Base-by-base conservation (phyloP, 2,797 vertebrate species). In the Betta splendens region DNA sequence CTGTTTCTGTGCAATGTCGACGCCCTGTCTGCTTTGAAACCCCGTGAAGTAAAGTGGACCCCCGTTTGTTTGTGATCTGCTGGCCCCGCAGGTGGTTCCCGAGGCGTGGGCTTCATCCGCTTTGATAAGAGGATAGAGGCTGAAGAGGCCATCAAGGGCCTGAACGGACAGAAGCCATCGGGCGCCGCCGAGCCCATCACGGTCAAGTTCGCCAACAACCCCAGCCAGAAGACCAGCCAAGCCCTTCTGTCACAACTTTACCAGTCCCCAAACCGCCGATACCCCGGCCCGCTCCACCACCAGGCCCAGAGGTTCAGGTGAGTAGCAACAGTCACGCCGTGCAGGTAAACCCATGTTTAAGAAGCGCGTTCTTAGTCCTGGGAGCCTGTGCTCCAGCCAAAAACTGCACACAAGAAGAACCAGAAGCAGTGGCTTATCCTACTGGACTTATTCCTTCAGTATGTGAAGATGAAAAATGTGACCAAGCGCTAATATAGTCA, bases 71-170 rank as follows among this genome's bases (percentile, higher is more conserved):
- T 92, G 44, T 92, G 91, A 87, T 92, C 73, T 92, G 87, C 87
- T 92, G 88, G 91, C 90, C 91, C 91, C 87, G 77, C 92, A 99
- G 98, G 98, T 89, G 97, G 97, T 75, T 99, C 98, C 85, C 94
- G 98, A 92, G 97, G 98, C 81, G 98, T 99, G 84, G 98, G 97
- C 85, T 99, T 99, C 92, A 99, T 99, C 83, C 98, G 97, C 89
- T 99, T 99, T 91, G 98, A 99, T 94, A 99, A 99, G 93, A 97
- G 98, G 93, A 98, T 99, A 90, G 98, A 99, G 87, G 98, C 98
- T 49, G 98, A 99, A 91, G 98, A 99, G 94, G 98, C 98, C 92
- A 99, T 99, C 93, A 99, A 99, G 92, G 98, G 98, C 80, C 93
- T 99, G 85, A 99, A 99, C 53, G 97, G 98, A 85, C 98, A 99